Percentiles rank a stretch among this genome's conserved stretches.
phyloP scores from a whole-genome alignment of 2,888 invertebrate genomes.

The Drosophila planitibia region DNA sequence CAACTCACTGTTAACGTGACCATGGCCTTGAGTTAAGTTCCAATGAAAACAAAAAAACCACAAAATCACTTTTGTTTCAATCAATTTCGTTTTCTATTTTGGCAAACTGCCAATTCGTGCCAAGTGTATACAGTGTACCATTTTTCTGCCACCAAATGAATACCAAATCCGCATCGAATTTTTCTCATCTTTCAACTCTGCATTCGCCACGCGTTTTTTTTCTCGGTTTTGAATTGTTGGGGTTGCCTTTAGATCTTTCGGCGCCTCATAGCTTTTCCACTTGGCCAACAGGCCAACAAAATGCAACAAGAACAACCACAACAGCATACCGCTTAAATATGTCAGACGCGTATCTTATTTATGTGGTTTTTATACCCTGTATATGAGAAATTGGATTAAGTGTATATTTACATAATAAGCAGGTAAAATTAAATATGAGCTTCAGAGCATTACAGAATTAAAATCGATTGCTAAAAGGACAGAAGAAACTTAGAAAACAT shows the following conservation, averaged over 20 bases:
- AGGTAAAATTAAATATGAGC: neutral
- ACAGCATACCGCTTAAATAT: constrained; percentile 32
- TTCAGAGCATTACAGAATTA: neutral
- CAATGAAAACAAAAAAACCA: neutral
- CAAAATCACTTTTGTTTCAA: neutral
- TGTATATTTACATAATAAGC: neutral
- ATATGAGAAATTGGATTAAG: neutral
- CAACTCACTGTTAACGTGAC: neutral
- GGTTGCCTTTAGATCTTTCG: constrained; percentile 43
- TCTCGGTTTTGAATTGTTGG: constrained; percentile 33
- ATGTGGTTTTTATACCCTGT: constrained; percentile 6
- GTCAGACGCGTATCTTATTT: constrained; percentile 20
- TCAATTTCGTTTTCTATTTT: neutral
- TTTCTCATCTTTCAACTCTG: constrained; percentile 15
- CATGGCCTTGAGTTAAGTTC: neutral
- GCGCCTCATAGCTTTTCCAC: constrained; percentile 65
- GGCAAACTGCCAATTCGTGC: constrained; percentile 3
- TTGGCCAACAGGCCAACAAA: constrained; percentile 27
- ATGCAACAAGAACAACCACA: constrained; percentile 23
- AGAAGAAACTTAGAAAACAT: neutral
- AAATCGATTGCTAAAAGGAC: neutral
- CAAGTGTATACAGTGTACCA: neutral
- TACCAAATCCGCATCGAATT: constrained; percentile 24
- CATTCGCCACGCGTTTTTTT: constrained; percentile 24
- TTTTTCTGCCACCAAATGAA: constrained; percentile 14